Evolutionary conservation across 2,113 vertebrate genomes (phyloP).

Genomic region (Piprites chloris): DNA sequence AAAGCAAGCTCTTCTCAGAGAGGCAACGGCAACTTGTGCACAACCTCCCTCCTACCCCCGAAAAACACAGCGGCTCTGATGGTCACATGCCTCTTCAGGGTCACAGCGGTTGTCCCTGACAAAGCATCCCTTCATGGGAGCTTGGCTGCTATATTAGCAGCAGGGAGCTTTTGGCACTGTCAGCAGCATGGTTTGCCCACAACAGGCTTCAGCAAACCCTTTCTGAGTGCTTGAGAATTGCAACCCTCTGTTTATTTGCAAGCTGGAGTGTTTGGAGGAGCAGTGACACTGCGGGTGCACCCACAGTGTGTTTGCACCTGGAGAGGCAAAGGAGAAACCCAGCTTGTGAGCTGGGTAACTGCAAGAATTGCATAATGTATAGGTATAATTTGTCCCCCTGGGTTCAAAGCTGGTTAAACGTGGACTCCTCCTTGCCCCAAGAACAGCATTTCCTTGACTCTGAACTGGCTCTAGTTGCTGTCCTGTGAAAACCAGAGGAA

Average conservation of each 20-base stretch:
- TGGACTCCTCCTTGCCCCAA: neutral
- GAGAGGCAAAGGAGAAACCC: neutral
- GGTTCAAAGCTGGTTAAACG: neutral
- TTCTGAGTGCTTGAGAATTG: neutral
- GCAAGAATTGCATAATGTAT: neutral
- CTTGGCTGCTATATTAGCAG: neutral
- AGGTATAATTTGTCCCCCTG: neutral
- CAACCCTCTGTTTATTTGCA: neutral
- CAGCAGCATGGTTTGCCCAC: neutral
- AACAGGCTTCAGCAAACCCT: neutral
- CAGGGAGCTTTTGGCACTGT: neutral
- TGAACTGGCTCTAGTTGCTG: neutral
- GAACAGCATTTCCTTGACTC: neutral
- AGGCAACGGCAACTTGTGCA: neutral
- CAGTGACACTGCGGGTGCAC: rapidly evolving
- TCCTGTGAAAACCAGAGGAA: neutral
- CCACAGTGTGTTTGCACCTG: neutral
- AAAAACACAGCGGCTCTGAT: neutral
- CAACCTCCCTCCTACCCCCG: neutral
- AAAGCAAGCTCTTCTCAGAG: neutral
- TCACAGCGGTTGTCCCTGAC: neutral
- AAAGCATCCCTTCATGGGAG: neutral
- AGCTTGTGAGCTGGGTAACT: neutral
- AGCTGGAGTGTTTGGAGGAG: neutral
- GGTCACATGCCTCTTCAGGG: neutral